Base-by-base conservation (phyloP, 2,113 vertebrate species). In the Camelus dromedarius region DNA sequence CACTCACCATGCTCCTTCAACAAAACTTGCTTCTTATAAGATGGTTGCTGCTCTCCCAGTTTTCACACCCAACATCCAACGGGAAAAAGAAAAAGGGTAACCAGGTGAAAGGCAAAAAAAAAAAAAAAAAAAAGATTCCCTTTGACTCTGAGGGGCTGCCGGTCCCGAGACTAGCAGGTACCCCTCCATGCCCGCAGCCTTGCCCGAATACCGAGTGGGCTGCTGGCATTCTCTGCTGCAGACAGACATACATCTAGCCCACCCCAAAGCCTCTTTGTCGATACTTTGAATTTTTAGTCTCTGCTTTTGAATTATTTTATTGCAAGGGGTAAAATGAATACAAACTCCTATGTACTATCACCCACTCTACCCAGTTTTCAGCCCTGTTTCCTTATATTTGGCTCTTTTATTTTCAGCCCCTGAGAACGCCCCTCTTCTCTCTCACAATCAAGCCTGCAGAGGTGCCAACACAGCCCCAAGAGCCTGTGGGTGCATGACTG, bases 401-500 rank as follows among this genome's bases (percentile, higher is more conserved):
- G 35, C 8, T 64, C 35, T 56, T 20, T 15, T 58, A 58, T 38
- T 42, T 20, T 28, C 15, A 28, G 26, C 1, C 28, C 58, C 60
- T 32, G 2, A 24, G 48, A 42, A 54, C 18, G 2, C 8, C 48
- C 16, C 10, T 67, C 15, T 5, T 14, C 1, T 32, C 3, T 50
- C 67, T 72, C 35, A 38, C 19, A 26, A 7, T 22, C 7, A 22
- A 76, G 19, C 0, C 26, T 35, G 32, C 64, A 24, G 26, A 58
- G 77, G 22, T 4, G 2, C 38, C 67, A 22, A 56, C 76, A 18
- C 48, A 56, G 66, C 42, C 18, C 30, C 11, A 0, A 1, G 16
- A 12, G 0, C 20, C 22, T 3, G 6, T 0, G 42, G 6, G 8
- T 3, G 26, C 60, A n/a, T 19, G 13, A 9, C 24, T 38, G 1